These are phyloP conservation scores for Seira sanloemensis DNA, from an alignment of 2,888 invertebrate genomes.

Conservation along the genomic window DNA sequence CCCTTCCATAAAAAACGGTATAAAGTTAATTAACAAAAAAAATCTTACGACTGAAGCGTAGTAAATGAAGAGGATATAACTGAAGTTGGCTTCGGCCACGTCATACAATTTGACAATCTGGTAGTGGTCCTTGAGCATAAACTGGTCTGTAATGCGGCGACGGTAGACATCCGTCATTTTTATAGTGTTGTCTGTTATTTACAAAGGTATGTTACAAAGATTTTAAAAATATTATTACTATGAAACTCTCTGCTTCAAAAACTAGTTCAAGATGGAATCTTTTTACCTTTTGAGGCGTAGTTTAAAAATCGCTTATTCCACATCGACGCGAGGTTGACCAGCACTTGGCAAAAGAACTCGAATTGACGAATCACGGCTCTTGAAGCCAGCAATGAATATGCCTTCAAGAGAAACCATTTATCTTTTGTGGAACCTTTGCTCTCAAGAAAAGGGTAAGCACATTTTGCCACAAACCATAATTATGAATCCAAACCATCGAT, in stretches of 20 bases:
- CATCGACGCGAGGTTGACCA: slow-evolving; percentile 30
- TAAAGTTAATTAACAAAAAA: background rate
- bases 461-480: slow-evolving; percentile 10
- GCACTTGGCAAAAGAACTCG: slow-evolving; percentile 48
- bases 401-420: slow-evolving; percentile 7
- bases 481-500: slow-evolving; percentile 24
- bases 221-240: too few relatives aligned
- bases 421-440: background rate
- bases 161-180: slow-evolving; percentile 34
- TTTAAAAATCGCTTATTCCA: slow-evolving; percentile 48
- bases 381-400: slow-evolving; percentile 37
- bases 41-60: slow-evolving; percentile 30
- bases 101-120: slow-evolving; percentile 35
- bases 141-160: slow-evolving; percentile 25
- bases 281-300: slow-evolving; percentile 32
- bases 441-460: background rate
- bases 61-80: slow-evolving; percentile 34
- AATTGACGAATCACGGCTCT: slow-evolving; percentile 47
- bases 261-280: too few relatives aligned
- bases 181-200: slow-evolving; percentile 24
- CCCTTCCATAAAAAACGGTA: too few relatives aligned
- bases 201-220: background rate
- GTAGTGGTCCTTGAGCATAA: slow-evolving; percentile 32
- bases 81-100: slow-evolving; percentile 38
- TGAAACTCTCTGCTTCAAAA: too few relatives aligned